Conservation (phyloP, 2,888 invertebrate genomes). For the Drosophila maculinotata region DNA sequence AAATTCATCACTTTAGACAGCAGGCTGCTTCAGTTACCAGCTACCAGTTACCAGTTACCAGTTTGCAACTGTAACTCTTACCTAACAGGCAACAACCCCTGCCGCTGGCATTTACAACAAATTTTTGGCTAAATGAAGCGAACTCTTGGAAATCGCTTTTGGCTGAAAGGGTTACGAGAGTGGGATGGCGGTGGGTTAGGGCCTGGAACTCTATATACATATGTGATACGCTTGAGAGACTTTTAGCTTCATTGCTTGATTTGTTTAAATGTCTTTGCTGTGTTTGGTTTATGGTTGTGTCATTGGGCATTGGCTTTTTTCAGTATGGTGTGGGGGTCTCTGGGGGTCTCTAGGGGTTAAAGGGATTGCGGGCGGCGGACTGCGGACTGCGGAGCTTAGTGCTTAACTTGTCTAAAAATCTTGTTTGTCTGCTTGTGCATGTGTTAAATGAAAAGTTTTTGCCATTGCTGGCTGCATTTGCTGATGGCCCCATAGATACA, state of each 20-base stretch:
- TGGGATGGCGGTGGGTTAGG: neutral
- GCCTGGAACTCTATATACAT: constrained; percentile 20
- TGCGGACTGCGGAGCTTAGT: constrained; percentile 46
- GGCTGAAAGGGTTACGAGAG: constrained; percentile 14
- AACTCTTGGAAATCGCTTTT: constrained; percentile 31
- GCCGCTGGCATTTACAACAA: constrained; percentile 49
- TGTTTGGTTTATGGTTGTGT: constrained; percentile 78
- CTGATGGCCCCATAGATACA: constrained; percentile 75
- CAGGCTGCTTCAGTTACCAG: constrained; percentile 23
- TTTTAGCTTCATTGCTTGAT: constrained; percentile 79
- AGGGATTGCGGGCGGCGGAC: constrained; percentile 30
- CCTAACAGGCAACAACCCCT: neutral
- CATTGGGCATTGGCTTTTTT: constrained; percentile 55
- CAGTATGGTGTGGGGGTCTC: neutral
- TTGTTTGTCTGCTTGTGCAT: constrained; percentile 66
- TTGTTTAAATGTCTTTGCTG: constrained; percentile 80
- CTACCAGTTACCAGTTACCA: too few relatives aligned
- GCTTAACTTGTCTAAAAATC: constrained; percentile 71
- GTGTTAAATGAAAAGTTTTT: constrained; percentile 75
- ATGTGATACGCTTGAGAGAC: constrained; percentile 74
- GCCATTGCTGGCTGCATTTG: constrained; percentile 67
- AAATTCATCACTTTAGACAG: constrained; percentile 71
- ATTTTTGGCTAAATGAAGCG: constrained; percentile 75
- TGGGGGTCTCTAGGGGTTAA: constrained; percentile 31
- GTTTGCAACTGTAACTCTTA: constrained; percentile 3